Evolutionary conservation across 2,888 invertebrate genomes (phyloP), one percentile per base, ranked within the genome.

Genomic region (Macaria notata): DNA sequence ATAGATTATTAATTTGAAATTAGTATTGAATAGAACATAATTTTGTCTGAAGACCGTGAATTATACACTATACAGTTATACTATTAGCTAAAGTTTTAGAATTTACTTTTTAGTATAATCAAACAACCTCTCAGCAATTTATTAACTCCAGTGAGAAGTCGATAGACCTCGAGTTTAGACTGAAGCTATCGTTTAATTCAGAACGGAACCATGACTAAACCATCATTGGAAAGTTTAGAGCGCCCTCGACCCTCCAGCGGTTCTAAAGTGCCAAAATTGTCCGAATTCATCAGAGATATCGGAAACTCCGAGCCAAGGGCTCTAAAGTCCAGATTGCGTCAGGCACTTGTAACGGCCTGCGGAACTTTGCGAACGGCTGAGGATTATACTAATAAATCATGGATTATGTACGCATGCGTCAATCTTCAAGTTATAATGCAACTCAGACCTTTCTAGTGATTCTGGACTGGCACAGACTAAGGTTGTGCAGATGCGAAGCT

Each of bases 381-480:
- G 63, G 66, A 69, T 71, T 70, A 68, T 66, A 63, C 65, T 53
- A 71, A 72, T 71, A 71, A 72, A 75, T 71, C 70, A 65, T 56
- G 55, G 65, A 68, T 74, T 69, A 72, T 60, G 55, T 70, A 65
- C 69, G 71, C 72, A 76, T 74, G 72, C 71, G 63, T 69, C 72
- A 63, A 69, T 69, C 70, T 68, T 64, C 62, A 72, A 71, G 75
- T 78, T 78, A 75, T 76, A 76, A 79, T 75, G 78, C 79, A 79
- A 66, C 72, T 66, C 65, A 68, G 72, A 70, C 64, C 65, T 71
- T 69, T 63, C 65, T 62, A 70, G 70, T 75, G 73, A 73, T 73
- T 71, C 63, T 56, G 68, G 66, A 68, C 61, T 62, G 59, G 3
- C 72, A 73, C 46, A 76, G 75, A 71, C 29, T 50, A 49, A 30